Evolutionary conservation across 2,113 vertebrate species (phyloP), one percentile per base, ranked within the genome.

Genomic region (Apeltes quadracus): DNA sequence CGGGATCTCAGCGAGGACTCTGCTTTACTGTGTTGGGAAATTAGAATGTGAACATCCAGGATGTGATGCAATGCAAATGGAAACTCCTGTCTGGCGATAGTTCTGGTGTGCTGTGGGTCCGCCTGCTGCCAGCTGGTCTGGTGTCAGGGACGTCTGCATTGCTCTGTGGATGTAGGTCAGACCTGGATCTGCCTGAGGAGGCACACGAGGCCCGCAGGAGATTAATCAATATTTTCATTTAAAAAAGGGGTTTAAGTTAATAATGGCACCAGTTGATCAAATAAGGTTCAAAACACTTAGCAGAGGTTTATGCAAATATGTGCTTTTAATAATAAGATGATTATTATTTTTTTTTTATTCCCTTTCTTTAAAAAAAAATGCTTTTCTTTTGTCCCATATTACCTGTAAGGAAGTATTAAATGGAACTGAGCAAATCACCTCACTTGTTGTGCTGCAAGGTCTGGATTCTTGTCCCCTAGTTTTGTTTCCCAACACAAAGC

Each of bases 101-200:
- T 82, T 67, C 44, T 83, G 72, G 79, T 85, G 62, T 77, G 66
- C 53, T 55, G 39, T 74, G 69, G 75, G 75, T 76, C 65, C 27
- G 13, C 69, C 57, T 51, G 64, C 72, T 86, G 83, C 75, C 84
- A 83, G 88, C 84, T 79, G 88, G 84, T 88, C 87, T 81, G 61
- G 27, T 74, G 84, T 82, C 61, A 86, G 66, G 76, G 84, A 14
- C 5, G 25, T 79, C 83, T 77, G 71, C 76, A 15, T 76, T 50
- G 66, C 83, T 72, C 65, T 12, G 70, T 54, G 75, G 89, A 92
- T 91, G 67, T 90, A 91, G 89, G 89, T 92, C 88, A 92, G 62
- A 89, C 75, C 61, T 73, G 75, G 32, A 87, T 83, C 79, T 88
- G 85, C 87, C 85, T 71, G 79, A 88, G 63, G 81, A 76, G 43